Base-by-base conservation (phyloP, 2,113 vertebrate genomes). In the Boulengeromyrus knoepffleri region DNA sequence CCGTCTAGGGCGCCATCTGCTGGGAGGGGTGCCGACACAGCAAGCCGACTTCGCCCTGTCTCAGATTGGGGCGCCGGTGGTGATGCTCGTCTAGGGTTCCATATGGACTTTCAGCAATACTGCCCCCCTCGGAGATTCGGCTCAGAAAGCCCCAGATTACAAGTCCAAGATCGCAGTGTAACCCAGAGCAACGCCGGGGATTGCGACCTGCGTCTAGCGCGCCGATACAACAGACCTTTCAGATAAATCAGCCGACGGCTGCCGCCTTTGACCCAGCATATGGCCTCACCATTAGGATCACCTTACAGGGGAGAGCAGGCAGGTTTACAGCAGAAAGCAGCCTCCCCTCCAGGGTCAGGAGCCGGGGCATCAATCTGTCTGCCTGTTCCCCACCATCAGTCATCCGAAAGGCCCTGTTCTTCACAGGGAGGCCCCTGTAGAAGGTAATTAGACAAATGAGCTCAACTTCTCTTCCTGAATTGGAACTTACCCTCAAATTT, bases 271-370 rank as follows among this genome's bases (percentile, higher is more conserved):
- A 90, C 27, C 89, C 83, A 27, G 62, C 70, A 88, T 88, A 88
- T 53, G 89, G 83, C 87, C 88, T 31, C 89, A 24, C 90, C 88
- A 93, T 91, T 89, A 91, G 92, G 89, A 89, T 94, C 49, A 89
- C 85, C 87, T 94, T 92, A 91, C 92, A 92, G 84, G 90, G 83
- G 88, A 86, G 83, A 90, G 50, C 85, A 24, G 36, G 62, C 53
- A 88, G 49, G 53, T 46, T 70, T 42, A 83, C 45, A 58, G 24
- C 49, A 36, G 31, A 83, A 42, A 9, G 15, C 49, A 49, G 77
- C 74, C 42, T 24, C 89, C 91, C 91, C 47, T 49, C 90, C 27
- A 88, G 90, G 88, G 90, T 53, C 47, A 12, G 12, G 42, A 91
- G 89, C 88, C 83, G 90, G 91, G 89, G 89, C 85, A 89, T 90